Evolutionary conservation across 2,888 invertebrate species (phyloP).

Genomic region (Aspidiotus destructor): DNA sequence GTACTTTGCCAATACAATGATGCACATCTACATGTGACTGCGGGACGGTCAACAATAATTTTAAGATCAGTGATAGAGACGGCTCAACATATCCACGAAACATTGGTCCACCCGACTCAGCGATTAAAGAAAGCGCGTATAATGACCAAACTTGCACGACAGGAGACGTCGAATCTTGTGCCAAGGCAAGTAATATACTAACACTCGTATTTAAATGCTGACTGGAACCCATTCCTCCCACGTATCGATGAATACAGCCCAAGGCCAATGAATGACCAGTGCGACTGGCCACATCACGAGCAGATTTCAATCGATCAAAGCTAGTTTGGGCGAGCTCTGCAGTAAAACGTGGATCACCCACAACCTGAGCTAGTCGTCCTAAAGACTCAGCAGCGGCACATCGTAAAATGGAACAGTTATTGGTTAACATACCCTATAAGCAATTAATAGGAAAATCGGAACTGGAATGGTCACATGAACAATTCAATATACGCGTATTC

Average conservation of each 20-base stretch:
- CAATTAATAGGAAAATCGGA: too few relatives aligned
- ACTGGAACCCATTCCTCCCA: slow-evolving; percentile 91
- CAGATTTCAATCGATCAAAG: slow-evolving; percentile 76
- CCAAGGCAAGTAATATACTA: slow-evolving; percentile 83
- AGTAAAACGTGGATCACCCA: slow-evolving; percentile 75
- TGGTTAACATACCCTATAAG: slow-evolving; percentile 57
- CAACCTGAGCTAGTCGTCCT: slow-evolving; percentile 84
- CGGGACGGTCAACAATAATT: slow-evolving; percentile 79
- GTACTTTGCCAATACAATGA: slow-evolving; percentile 82
- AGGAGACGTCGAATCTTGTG: slow-evolving; percentile 85
- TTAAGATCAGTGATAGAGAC: slow-evolving; percentile 78
- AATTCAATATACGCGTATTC: too few relatives aligned
- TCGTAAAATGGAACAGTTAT: slow-evolving; percentile 66
- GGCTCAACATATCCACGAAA: slow-evolving; percentile 95
- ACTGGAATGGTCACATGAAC: neutral
- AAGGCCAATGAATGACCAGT: slow-evolving; percentile 83
- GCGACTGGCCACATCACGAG: slow-evolving; percentile 74
- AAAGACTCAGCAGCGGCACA: slow-evolving; percentile 93
- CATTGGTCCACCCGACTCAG: slow-evolving; percentile 98
- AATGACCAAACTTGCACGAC: slow-evolving; percentile 98
- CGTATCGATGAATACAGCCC: slow-evolving; percentile 91
- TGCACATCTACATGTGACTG: slow-evolving; percentile 84
- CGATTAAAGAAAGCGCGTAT: slow-evolving; percentile 87
- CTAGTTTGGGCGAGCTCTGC: slow-evolving; percentile 82
- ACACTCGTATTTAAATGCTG: slow-evolving; percentile 90